Percentiles rank a stretch among this genome's conserved stretches.
These are phyloP conservation scores for Drosophila neutralis DNA, from an alignment of 2,888 invertebrate genomes.

Conservation along the genomic window DNA sequence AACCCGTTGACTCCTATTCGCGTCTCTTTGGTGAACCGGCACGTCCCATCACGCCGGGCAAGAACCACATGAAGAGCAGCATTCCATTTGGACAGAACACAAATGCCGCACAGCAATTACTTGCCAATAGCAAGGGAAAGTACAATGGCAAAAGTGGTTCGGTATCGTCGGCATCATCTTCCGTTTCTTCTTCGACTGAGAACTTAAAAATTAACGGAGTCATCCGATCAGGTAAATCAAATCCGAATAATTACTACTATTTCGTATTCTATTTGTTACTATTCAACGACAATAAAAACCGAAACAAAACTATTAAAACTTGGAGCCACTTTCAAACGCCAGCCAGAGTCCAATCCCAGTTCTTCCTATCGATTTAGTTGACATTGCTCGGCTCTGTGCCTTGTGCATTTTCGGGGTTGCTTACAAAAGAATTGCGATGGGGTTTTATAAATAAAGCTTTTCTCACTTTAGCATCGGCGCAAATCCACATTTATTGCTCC, in stretches of 20 bases:
- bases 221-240: slow-evolving; percentile 81
- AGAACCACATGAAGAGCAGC: slow-evolving; percentile 87
- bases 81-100: slow-evolving; percentile 85
- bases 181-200: slow-evolving; percentile 83
- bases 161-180: slow-evolving; percentile 83
- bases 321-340: neutral
- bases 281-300: too few species aligned
- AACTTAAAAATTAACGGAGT: slow-evolving; percentile 83
- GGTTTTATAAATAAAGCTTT: neutral
- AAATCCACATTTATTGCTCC: slow-evolving; percentile 3
- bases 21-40: slow-evolving; percentile 87
- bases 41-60: slow-evolving; percentile 86
- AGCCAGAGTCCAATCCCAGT: neutral
- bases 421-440: neutral
- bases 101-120: slow-evolving; percentile 76
- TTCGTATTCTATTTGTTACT: neutral
- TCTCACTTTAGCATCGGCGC: neutral
- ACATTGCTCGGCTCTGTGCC: neutral
- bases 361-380: neutral
- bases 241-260: neutral
- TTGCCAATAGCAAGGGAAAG: slow-evolving; percentile 80
- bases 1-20: slow-evolving; percentile 86
- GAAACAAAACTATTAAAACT: neutral
- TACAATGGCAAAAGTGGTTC: slow-evolving; percentile 83
- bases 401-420: neutral